Evolutionary conservation across 1,140 invertebrate genomes (phyloP).

Genomic region (Temnothorax longispinosus): DNA sequence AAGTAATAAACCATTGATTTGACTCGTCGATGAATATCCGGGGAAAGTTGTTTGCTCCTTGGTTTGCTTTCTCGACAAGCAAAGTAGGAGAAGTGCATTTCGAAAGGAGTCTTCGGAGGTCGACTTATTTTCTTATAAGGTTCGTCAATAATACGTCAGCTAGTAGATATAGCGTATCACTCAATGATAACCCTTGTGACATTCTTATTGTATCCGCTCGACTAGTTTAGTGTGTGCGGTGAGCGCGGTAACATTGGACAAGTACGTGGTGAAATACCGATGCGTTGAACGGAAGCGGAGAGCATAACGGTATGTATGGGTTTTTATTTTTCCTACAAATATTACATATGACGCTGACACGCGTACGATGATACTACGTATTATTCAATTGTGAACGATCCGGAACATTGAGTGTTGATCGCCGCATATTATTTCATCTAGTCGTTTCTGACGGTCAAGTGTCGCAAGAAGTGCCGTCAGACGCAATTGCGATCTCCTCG

Average conservation of each 20-base stretch:
- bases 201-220: slow-evolving; percentile 26
- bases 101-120: background rate
- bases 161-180: slow-evolving; percentile 35
- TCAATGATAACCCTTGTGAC: slow-evolving; percentile 27
- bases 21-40: background rate
- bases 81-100: background rate
- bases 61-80: background rate
- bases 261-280: background rate
- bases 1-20: background rate
- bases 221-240: slow-evolving; percentile 14
- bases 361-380: background rate
- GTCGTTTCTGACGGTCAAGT: background rate
- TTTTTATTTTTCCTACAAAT: background rate
- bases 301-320: slow-evolving; percentile 20
- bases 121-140: slow-evolving; percentile 16
- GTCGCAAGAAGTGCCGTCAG: slow-evolving; percentile 8
- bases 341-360: too few species aligned
- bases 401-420: background rate
- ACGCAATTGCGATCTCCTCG: background rate
- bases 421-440: background rate
- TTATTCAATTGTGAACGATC: background rate
- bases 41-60: background rate
- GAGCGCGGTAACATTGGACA: background rate
- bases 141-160: slow-evolving; percentile 36
- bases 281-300: background rate